A percentile compares a stretch with the other conserved stretches of the same genome.
These are phyloP conservation scores for Drosophila equinoxialis DNA, from an alignment of 1,140 invertebrate species.

Conservation along the genomic window DNA sequence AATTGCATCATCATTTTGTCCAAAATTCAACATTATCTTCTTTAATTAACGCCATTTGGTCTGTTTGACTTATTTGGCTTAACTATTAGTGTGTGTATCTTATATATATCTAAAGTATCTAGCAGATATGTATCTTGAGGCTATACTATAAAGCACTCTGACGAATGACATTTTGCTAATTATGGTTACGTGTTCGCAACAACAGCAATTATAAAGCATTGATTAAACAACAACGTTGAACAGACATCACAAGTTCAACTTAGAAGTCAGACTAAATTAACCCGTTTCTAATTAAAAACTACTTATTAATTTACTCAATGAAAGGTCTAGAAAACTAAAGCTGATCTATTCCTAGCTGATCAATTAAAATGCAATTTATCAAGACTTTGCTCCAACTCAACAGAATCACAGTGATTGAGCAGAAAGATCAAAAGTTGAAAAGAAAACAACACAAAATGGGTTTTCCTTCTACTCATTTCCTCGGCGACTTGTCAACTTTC, in stretches of 20 bases:
- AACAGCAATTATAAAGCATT: slow-evolving; percentile 65
- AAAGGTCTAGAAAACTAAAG: slow-evolving; percentile 42
- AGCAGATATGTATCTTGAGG: background rate
- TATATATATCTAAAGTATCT: slow-evolving; percentile 20
- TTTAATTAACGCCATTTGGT: slow-evolving; percentile 64
- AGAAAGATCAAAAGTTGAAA: slow-evolving; percentile 3
- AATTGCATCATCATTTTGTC: slow-evolving; percentile 48
- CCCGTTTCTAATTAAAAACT: slow-evolving; percentile 62
- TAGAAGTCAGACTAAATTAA: slow-evolving; percentile 46
- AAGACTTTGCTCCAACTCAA: background rate
- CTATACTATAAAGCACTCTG: slow-evolving; percentile 32
- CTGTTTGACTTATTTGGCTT: slow-evolving; percentile 50
- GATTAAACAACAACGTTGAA: slow-evolving; percentile 34
- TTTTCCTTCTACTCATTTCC: background rate
- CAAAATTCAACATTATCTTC: slow-evolving; percentile 44
- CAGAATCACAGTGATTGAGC: background rate
- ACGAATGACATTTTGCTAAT: slow-evolving; percentile 45
- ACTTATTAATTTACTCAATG: slow-evolving; percentile 61
- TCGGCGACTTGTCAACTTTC: background rate
- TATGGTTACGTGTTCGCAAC: slow-evolving; percentile 49
- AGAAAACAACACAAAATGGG: background rate
- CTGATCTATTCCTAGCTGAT: background rate
- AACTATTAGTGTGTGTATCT: slow-evolving; percentile 41
- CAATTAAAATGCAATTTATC: slow-evolving; percentile 11
- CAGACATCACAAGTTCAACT: slow-evolving; percentile 9